phyloP scores from a whole-genome alignment of 1,140 invertebrate genomes.

The Platyura marginata region DNA sequence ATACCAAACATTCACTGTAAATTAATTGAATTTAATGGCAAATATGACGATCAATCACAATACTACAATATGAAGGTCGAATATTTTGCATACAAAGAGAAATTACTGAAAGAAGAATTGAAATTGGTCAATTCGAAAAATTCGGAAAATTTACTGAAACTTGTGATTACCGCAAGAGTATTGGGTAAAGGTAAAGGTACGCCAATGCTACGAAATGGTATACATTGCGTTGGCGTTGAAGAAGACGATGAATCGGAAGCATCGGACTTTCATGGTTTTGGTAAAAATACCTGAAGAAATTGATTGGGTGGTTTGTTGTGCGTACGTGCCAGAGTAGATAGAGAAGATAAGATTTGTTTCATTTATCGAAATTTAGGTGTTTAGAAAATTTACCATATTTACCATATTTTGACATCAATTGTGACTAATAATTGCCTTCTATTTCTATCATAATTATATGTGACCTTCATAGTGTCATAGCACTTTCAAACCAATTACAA shows the following conservation, averaged over 20 bases:
- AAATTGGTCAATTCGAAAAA: slow-evolving; percentile 24
- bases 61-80: slow-evolving; percentile 25
- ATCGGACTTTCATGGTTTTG: background rate
- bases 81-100: slow-evolving; percentile 31
- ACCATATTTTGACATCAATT: no score
- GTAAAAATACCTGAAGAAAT: background rate
- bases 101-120: slow-evolving; percentile 27
- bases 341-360: no score
- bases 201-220: slow-evolving; percentile 30
- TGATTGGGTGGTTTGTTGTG: no score
- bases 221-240: slow-evolving; percentile 28
- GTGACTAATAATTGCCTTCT: no score
- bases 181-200: slow-evolving; percentile 32
- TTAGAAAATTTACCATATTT: no score
- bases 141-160: slow-evolving; percentile 16
- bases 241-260: slow-evolving; percentile 21
- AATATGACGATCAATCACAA: slow-evolving; percentile 15
- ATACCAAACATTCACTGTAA: slow-evolving; percentile 21
- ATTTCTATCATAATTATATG: no score
- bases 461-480: no score
- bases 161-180: slow-evolving; percentile 23
- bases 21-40: slow-evolving; percentile 16
- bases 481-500: no score
- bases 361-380: no score
- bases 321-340: no score